These are phyloP conservation scores for Piaya cayana DNA, from an alignment of 2,113 vertebrate species.

Conservation along the genomic window DNA sequence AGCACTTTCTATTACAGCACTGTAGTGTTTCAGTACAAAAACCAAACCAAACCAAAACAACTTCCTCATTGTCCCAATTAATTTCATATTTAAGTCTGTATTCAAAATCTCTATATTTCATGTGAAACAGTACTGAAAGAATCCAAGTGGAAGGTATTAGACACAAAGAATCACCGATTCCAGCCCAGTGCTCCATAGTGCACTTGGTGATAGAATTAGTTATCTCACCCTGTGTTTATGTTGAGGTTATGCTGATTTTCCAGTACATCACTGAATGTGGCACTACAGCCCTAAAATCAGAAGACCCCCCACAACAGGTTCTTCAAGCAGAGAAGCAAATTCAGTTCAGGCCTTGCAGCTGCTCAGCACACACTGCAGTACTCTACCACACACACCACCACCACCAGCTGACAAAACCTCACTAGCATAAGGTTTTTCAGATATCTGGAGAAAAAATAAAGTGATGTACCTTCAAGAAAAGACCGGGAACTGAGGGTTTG, in stretches of 20 bases:
- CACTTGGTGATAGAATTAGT: background rate
- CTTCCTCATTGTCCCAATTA: background rate
- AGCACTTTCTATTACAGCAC: background rate
- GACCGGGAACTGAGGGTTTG: background rate
- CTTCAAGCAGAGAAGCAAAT: background rate
- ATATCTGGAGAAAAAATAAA: background rate
- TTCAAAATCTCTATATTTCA: background rate
- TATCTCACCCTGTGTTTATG: background rate
- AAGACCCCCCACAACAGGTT: fast-evolving
- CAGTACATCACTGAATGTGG: background rate
- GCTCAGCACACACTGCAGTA: background rate
- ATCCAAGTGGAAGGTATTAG: background rate
- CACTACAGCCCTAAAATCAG: background rate
- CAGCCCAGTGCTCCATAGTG: background rate
- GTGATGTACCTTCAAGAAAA: background rate
- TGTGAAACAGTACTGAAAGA: background rate
- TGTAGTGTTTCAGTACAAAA: background rate
- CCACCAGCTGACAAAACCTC: background rate
- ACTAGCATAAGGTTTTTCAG: background rate
- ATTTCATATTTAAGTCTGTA: background rate
- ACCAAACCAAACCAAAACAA: too few relatives aligned
- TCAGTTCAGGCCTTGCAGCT: background rate
- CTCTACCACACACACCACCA: too few relatives aligned
- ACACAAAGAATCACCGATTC: background rate
- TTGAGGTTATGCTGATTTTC: background rate